Percentiles rank a stretch among this genome's conserved stretches.
Conservation (phyloP, 2,113 vertebrate species). For the Eira barbara region DNA sequence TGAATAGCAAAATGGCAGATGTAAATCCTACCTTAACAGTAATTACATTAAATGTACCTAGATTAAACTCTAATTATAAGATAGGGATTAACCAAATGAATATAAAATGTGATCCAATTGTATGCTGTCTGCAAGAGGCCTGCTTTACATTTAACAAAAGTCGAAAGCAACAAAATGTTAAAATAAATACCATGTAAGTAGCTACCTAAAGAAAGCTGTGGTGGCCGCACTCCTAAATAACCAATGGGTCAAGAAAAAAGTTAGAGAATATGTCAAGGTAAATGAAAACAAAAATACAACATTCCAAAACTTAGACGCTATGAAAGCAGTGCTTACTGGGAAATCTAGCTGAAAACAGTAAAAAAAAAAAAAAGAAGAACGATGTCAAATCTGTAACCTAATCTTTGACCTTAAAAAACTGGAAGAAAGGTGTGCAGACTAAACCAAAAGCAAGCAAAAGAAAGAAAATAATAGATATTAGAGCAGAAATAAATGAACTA, state of each 20-base stretch:
- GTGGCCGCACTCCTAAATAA: neutral
- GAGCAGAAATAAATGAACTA: neutral
- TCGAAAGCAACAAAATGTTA: neutral
- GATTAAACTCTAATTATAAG: neutral
- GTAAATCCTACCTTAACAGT: neutral
- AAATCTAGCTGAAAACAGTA: neutral
- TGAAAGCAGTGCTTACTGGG: neutral
- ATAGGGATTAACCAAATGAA: neutral
- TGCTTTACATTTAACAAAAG: neutral
- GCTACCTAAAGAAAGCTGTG: neutral
- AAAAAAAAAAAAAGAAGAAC: neutral
- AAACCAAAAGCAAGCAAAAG: neutral
- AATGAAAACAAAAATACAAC: neutral
- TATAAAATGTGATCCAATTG: neutral
- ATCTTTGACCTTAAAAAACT: neutral
- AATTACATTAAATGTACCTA: neutral
- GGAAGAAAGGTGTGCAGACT: neutral
- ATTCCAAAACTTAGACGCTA: neutral
- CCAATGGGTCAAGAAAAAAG: neutral
- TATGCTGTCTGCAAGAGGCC: neutral
- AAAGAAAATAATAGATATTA: neutral
- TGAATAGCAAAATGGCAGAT: neutral
- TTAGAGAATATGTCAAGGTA: neutral
- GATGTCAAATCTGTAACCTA: neutral
- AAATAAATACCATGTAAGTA: neutral